Evolutionary conservation across 2,888 invertebrate genomes (phyloP).

Genomic region (Alloscopus bannaensis): DNA sequence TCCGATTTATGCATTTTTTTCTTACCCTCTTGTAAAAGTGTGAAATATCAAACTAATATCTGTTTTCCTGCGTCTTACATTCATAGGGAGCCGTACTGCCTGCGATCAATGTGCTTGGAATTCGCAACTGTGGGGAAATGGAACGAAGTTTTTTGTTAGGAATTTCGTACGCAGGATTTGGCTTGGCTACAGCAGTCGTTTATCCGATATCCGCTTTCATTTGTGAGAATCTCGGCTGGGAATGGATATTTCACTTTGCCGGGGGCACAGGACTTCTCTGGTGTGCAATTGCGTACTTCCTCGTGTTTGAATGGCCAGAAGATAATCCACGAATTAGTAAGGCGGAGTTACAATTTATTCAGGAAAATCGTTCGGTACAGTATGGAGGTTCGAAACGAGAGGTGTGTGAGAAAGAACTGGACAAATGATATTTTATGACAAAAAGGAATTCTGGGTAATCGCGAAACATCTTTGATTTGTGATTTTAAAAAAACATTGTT

Average conservation of each 20-base stretch:
- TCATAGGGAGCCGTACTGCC: slow-evolving; percentile 70
- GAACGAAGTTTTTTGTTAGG: slow-evolving; percentile 76
- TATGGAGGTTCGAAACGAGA: slow-evolving; percentile 59
- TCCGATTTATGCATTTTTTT: slow-evolving; percentile 72
- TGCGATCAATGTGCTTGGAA: slow-evolving; percentile 70
- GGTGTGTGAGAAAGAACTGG: slow-evolving; percentile 14
- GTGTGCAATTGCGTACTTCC: slow-evolving; percentile 76
- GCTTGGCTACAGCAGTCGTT: slow-evolving; percentile 77
- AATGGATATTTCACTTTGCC: slow-evolving; percentile 79
- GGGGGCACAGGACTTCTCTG: slow-evolving; percentile 76
- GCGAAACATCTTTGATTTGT: background rate
- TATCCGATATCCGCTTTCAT: slow-evolving; percentile 79
- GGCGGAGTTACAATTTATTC: slow-evolving; percentile 74
- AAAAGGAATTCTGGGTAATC: no score
- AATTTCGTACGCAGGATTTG: slow-evolving; percentile 76
- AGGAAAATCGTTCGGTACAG: slow-evolving; percentile 69
- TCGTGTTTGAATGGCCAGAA: slow-evolving; percentile 78
- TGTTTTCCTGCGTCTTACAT: slow-evolving; percentile 26
- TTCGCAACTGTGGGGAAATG: slow-evolving; percentile 75
- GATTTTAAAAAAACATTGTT: background rate
- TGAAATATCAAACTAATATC: no score
- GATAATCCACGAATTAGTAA: slow-evolving; percentile 78
- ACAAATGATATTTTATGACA: background rate
- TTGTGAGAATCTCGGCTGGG: slow-evolving; percentile 80
- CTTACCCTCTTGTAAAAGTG: no score